Evolutionary conservation across 2,888 invertebrate genomes (phyloP), one percentile per base, ranked within the genome.

Genomic region (Leucophenga montana): DNA sequence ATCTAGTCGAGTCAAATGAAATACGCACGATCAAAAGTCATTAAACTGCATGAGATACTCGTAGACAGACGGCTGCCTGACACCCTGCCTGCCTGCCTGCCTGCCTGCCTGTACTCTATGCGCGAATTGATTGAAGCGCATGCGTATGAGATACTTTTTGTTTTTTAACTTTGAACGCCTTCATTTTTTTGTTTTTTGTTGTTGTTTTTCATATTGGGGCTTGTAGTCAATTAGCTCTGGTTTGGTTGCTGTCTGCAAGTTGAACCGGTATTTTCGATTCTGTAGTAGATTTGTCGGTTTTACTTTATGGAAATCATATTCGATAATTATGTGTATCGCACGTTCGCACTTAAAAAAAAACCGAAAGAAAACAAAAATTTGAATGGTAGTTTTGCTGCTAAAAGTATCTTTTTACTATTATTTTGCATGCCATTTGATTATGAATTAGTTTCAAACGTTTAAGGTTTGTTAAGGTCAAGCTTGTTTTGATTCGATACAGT

Each of bases 251-350:
- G 5, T 44, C 20, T 62, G 62, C 46, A 62, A 62, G 46, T 64
- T 64, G 20, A 64, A 64, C 62, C 62, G 62, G 62, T 64, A 64
- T 64, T 61, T 64, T 48, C 22, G 2, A 6, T 4, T 64, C 22
- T 50, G 8, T 18, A 4, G 48, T 13, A 48, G 33, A 5, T 39
- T 39, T 39, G 39, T 39, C 39, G 39, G 39, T 39, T 39, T 39
- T 50, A 50, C 4, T 50, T 16, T 50, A 50, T 50, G 50, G 50
- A 50, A 50, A 50, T 50, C 16, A 50, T 50, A 50, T 50, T 50
- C 8, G 50, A 48, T 64, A 64, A 64, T 64, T 64, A 64, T 64
- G 62, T 64, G 62, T 64, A 64, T 18, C 62, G 62, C 62, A 64
- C 62, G 62, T 64, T 64, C 48, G 20, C 62, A 64, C 62, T 64